Evolutionary conservation across 1,140 invertebrate genomes (phyloP), one percentile per base, ranked within the genome.

Genomic region (Nymphalis io): DNA sequence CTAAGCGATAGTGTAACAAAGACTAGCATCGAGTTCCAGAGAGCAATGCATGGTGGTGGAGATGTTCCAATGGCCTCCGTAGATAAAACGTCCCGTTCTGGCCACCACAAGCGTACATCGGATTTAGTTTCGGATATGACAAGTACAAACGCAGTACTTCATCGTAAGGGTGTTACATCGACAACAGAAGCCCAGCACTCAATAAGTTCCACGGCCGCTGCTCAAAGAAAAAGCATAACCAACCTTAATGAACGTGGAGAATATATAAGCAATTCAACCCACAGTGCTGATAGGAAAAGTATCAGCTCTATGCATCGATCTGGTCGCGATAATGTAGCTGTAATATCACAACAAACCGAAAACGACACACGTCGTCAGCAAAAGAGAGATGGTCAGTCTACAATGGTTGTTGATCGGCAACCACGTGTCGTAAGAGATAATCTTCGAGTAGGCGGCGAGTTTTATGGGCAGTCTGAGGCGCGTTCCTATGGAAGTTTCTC

Each of bases 191-290:
- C 94, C 6, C 87, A 94, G 6, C 94, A 95, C 74, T 94, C 94
- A 11, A 94, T 94, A 5, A 95, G 95, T n/a, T 94, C 95, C 0
- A 95, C 95, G 1, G 96, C 95, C 16, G 94, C 95, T 13, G 95
- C 95, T 75, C 95, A 96, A 80, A 93, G 95, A 33, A 96, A 96
- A 84, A 96, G 96, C 60, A 96, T 96, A 21, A 94, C 94, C 0
- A 96, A 96, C 82, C 87, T 96, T 0, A 94, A 95, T 18, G 95
- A 96, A 70, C 94, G 94, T 72, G 94, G 94, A 1, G 93, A 95
- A 72, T 95, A 94, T 81, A 94, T 94, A 60, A 94, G 92, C 68
- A 94, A 94, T 72, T 93, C 92, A 0, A 93, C 93, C 13, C 94
- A 95, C 57, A 95, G 93, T 72, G 93, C 86, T 27, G 95, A 96